Evolutionary conservation across 2,113 vertebrate species (phyloP).

Genomic region (Gnathonemus longibarbis): DNA sequence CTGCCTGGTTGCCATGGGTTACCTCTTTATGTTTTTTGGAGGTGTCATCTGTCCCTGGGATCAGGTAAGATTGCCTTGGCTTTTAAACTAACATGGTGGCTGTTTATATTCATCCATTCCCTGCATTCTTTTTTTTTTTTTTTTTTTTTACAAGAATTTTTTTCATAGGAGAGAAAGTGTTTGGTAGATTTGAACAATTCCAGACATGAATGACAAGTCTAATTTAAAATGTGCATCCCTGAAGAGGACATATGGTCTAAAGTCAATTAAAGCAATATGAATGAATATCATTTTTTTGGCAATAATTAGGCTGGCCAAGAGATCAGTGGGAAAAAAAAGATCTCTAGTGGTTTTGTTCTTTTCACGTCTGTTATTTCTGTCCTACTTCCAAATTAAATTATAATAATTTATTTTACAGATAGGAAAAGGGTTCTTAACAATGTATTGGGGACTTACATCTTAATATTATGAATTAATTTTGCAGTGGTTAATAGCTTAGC

Average conservation of each 20-base stretch:
- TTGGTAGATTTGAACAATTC: not conserved
- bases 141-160: not conserved
- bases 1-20: slow-evolving; percentile 91
- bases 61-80: slow-evolving; percentile 74
- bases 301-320: slow-evolving; percentile 12
- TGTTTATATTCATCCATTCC: not conserved
- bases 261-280: slow-evolving; percentile 9
- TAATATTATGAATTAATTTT: not conserved
- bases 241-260: not conserved
- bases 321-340: not conserved
- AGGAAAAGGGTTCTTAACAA: not conserved
- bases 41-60: slow-evolving; percentile 94
- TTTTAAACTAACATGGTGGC: slow-evolving; percentile 5
- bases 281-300: not conserved
- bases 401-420: not conserved
- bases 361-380: slow-evolving; percentile 7
- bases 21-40: slow-evolving; percentile 95
- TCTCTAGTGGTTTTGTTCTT: slow-evolving; percentile 14
- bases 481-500: not conserved
- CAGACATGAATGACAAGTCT: not conserved
- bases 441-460: not conserved
- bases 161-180: not conserved
- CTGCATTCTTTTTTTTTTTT: not conserved
- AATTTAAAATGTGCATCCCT: not conserved
- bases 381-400: slow-evolving; percentile 8